Evolutionary conservation across 2,888 invertebrate genomes (phyloP).

Genomic region (Camptogramma bilineatum): DNA sequence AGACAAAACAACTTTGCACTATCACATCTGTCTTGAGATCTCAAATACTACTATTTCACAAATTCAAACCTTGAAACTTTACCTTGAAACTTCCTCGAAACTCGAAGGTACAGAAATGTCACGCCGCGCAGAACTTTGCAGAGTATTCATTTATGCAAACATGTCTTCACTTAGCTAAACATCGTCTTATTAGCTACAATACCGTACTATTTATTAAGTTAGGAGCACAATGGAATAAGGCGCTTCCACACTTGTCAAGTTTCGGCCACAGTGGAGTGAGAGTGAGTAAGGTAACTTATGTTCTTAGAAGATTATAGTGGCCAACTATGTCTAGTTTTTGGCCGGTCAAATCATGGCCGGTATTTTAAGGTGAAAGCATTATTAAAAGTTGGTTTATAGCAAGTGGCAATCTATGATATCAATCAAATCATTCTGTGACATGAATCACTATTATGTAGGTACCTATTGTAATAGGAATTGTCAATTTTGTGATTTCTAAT

Average conservation of each 20-base stretch:
- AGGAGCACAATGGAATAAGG: constrained; percentile 34
- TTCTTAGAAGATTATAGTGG: no score
- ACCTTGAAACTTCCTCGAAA: constrained; percentile 1
- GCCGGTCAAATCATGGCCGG: no score
- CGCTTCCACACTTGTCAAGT: constrained; percentile 33
- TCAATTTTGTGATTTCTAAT: no score
- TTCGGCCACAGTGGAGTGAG: constrained; percentile 5
- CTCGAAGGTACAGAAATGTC: neutral
- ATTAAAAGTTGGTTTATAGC: no score
- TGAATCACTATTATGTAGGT: no score
- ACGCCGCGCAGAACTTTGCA: constrained; percentile 12
- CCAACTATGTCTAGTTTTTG: no score
- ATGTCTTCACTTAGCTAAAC: constrained; percentile 29
- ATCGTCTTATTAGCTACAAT: constrained; percentile 37
- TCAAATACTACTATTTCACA: neutral
- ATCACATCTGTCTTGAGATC: neutral
- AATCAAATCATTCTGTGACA: no score
- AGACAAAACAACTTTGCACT: neutral
- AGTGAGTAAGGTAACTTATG: constrained; percentile 9
- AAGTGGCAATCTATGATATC: no score
- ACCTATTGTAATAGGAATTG: no score
- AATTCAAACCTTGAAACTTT: neutral
- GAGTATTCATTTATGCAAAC: constrained; percentile 33
- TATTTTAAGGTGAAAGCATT: no score
- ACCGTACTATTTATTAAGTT: constrained; percentile 40